These are phyloP conservation scores for Heterodera carotae DNA, from an alignment of 1,140 invertebrate genomes.

Conservation along the genomic window DNA sequence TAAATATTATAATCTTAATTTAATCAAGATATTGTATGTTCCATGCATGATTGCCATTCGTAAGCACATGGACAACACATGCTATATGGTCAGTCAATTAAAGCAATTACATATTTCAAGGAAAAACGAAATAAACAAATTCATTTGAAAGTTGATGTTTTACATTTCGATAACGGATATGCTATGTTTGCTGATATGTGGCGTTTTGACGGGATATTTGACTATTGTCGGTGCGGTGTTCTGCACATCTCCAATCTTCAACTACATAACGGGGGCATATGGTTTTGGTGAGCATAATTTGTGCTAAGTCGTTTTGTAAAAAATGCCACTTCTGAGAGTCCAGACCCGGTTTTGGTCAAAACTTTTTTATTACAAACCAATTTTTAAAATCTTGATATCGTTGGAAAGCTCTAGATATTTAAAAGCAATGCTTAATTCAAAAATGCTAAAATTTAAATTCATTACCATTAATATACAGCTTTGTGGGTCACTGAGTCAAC, in stretches of 20 bases:
- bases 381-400: too few species aligned
- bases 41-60: slow-evolving; percentile 37
- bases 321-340: too few species aligned
- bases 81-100: slow-evolving; percentile 14
- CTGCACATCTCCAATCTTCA: slow-evolving; percentile 22
- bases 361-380: too few species aligned
- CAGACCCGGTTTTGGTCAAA: too few species aligned
- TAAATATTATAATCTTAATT: background rate
- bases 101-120: too few species aligned
- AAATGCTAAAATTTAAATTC: background rate
- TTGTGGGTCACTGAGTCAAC: slow-evolving; percentile 21
- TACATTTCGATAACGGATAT: slow-evolving; percentile 32
- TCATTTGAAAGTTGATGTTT: slow-evolving; percentile 31
- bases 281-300: background rate
- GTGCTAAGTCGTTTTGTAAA: background rate
- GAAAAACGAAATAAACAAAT: too few species aligned
- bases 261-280: slow-evolving; percentile 7
- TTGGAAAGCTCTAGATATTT: background rate
- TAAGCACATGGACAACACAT: slow-evolving; percentile 41
- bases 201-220: slow-evolving; percentile 25
- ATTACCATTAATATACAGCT: background rate
- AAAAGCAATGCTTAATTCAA: background rate
- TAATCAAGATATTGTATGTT: slow-evolving; percentile 34
- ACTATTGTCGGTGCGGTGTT: slow-evolving; percentile 9
- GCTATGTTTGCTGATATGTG: slow-evolving; percentile 25